A percentile compares a stretch with the other conserved stretches of the same genome.
Conservation (phyloP, 2,113 vertebrate genomes). For the Crotalus helleri region DNA sequence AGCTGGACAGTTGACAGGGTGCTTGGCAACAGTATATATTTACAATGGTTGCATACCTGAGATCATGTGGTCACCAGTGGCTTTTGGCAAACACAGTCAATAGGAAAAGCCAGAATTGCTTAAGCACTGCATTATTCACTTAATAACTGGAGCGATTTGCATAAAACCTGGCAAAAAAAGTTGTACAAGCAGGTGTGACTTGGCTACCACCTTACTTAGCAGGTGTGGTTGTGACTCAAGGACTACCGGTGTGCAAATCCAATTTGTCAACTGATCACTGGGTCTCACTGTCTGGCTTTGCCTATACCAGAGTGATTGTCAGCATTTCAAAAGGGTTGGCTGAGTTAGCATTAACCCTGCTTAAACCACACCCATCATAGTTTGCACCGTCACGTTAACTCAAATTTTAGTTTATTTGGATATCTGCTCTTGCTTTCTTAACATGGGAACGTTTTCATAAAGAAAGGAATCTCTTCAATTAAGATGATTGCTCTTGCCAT, state of each 20-base stretch:
- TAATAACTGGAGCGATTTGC: background rate
- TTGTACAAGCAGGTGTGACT: background rate
- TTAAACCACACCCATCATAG: background rate
- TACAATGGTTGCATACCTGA: background rate
- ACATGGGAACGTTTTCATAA: conserved; percentile 38
- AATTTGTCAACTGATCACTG: background rate
- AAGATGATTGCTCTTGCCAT: background rate
- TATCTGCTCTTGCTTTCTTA: conserved; percentile 39
- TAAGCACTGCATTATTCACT: background rate
- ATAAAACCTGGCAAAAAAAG: background rate
- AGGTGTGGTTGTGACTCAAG: too few relatives aligned
- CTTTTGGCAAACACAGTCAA: background rate
- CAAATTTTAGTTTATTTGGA: background rate
- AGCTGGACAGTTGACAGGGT: too few relatives aligned
- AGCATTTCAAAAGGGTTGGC: background rate
- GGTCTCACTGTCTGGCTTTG: background rate
- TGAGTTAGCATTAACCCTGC: conserved; percentile 13
- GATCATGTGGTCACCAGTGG: background rate
- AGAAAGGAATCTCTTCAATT: conserved; percentile 43
- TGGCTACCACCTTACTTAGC: background rate
- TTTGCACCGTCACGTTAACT: conserved; percentile 34
- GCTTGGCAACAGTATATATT: background rate
- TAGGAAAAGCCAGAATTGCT: background rate
- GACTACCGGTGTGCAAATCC: background rate
- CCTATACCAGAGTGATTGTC: background rate